Percentiles rank a stretch among this genome's conserved stretches.
These are phyloP conservation scores for Hemiscyllium ocellatum DNA, from an alignment of 2,113 vertebrate species.

Conservation along the genomic window DNA sequence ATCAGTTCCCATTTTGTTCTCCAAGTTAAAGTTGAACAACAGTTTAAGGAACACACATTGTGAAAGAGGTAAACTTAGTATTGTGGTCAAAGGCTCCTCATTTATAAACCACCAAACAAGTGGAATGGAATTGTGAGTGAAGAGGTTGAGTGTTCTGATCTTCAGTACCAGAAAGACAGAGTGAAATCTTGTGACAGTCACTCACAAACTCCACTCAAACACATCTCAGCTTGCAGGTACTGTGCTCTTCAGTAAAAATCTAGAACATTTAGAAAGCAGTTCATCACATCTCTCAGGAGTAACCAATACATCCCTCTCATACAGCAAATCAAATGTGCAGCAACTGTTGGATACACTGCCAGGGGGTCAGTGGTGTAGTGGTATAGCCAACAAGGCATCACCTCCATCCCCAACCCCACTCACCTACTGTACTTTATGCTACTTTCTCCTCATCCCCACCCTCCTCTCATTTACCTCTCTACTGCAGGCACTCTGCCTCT, in stretches of 20 bases:
- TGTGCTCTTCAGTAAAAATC: not conserved
- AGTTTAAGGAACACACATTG: not conserved
- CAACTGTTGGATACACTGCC: not conserved
- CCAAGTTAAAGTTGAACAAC: not conserved
- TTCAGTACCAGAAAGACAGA: not conserved
- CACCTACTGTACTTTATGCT: too few relatives aligned
- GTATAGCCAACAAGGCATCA: too few relatives aligned
- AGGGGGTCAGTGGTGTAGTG: too few relatives aligned
- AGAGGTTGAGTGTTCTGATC: not conserved
- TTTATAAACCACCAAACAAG: not conserved
- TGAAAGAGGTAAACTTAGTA: not conserved
- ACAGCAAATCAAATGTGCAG: not conserved
- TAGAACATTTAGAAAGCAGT: not conserved
- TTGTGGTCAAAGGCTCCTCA: not conserved
- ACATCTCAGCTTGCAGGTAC: not conserved
- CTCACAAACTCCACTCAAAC: not conserved
- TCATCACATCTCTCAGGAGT: not conserved
- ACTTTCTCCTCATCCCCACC: too few relatives aligned
- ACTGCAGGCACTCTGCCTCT: too few relatives aligned
- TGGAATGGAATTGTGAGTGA: not conserved
- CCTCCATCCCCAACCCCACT: too few relatives aligned
- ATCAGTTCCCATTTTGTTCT: not conserved
- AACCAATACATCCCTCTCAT: not conserved
- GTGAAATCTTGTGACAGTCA: not conserved
- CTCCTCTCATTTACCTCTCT: too few relatives aligned